Evolutionary conservation across 2,113 vertebrate genomes (phyloP).

Genomic region (Gambusia holbrooki): DNA sequence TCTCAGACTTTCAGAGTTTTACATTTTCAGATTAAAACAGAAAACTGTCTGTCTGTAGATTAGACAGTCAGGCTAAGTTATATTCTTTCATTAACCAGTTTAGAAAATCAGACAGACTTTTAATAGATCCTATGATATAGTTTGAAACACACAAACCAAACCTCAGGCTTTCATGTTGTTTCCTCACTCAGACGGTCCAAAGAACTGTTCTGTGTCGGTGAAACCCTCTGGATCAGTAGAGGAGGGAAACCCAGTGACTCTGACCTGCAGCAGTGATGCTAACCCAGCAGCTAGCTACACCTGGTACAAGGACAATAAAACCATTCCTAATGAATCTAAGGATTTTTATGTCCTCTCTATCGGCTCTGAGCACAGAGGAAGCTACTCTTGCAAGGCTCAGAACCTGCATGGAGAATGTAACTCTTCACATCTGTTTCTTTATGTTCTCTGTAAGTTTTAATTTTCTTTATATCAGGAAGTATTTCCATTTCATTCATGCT

Average conservation of each 20-base stretch:
- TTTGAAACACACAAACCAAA: background rate
- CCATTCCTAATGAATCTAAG: background rate
- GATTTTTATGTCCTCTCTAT: background rate
- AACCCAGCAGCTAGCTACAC: constrained; percentile 26
- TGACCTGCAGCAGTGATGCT: constrained; percentile 11
- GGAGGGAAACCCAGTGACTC: constrained; percentile 6
- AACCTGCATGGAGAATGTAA: background rate
- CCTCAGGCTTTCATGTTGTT: background rate
- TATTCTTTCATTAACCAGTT: background rate
- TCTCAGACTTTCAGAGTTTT: too few species aligned
- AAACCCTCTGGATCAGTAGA: background rate
- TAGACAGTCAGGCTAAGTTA: background rate
- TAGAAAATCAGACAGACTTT: background rate
- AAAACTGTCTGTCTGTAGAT: background rate
- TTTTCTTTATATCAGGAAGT: background rate
- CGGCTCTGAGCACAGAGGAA: constrained; percentile 2
- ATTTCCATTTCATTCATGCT: background rate
- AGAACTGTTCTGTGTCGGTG: background rate
- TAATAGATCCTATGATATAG: background rate
- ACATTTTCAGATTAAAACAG: background rate
- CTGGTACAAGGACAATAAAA: constrained; percentile 28
- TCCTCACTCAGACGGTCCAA: constrained; percentile 4
- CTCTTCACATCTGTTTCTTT: background rate
- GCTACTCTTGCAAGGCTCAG: background rate
- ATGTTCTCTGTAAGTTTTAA: constrained; percentile 5